Conservation (phyloP, 1,140 invertebrate genomes). For the Drosophila repleta region DNA sequence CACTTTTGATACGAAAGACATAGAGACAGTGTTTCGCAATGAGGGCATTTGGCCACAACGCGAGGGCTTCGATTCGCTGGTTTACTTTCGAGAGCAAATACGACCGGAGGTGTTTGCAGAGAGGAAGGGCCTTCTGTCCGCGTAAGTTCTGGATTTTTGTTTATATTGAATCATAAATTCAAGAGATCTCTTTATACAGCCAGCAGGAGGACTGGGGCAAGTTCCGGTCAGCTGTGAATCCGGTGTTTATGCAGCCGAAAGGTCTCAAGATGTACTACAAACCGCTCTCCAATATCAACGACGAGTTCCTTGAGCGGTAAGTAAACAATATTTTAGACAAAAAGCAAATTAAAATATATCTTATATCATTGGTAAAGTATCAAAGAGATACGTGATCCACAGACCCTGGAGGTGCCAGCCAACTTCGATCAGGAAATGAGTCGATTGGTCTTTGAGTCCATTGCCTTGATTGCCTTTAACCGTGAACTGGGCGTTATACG, state of each 20-base stretch:
- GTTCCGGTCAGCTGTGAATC: conserved; percentile 57
- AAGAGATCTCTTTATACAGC: conserved; percentile 6
- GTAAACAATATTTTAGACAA: background rate
- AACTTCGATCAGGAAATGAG: conserved; percentile 46
- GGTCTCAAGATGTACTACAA: conserved; percentile 58
- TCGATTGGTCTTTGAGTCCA: conserved; percentile 43
- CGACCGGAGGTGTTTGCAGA: conserved; percentile 48
- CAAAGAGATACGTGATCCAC: conserved; percentile 57
- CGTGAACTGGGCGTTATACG: conserved; percentile 51
- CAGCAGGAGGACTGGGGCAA: conserved; percentile 60
- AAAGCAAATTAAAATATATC: background rate
- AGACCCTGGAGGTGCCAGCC: conserved; percentile 42
- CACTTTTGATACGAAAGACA: conserved; percentile 57
- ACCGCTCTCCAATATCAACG: conserved; percentile 61
- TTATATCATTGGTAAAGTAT: conserved; percentile 31
- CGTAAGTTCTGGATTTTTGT: conserved; percentile 33
- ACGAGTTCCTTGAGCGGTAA: conserved; percentile 73
- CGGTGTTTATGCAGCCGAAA: conserved; percentile 71
- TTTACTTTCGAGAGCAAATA: conserved; percentile 53
- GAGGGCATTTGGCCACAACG: conserved; percentile 78
- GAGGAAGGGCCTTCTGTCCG: conserved; percentile 38
- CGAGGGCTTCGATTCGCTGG: conserved; percentile 51
- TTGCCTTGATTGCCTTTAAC: conserved; percentile 43
- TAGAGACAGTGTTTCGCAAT: conserved; percentile 66
- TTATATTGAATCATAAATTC: background rate